Base-by-base conservation (phyloP, 2,888 invertebrate species). In the Philereme transversata region DNA sequence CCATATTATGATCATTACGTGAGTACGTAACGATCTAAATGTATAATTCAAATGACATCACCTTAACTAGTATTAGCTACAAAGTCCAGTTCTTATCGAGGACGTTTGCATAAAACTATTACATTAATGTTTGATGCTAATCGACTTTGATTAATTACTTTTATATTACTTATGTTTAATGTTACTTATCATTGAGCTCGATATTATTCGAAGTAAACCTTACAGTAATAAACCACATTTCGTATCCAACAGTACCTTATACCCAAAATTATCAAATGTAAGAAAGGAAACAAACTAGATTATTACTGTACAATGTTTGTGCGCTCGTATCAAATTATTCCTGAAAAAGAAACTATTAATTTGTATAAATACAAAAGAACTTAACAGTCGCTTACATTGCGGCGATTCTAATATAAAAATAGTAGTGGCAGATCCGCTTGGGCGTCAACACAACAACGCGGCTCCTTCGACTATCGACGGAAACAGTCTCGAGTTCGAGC, bases 21-120 rank as follows among this genome's bases (percentile, higher is more conserved):
- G 86, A 90, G 87, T 88, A 90, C 90, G 88, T 83, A 84, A 87
- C 86, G 88, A 90, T 87, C 85, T 88, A 88, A 84, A 87, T 85
- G 83, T 88, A 86, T 86, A 84, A 84, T 84, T 82, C 81, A 83
- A 82, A 80, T 81, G 81, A 82, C 83, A 75, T 75, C 79, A 81
- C 76, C 78, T 78, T 78, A 78, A 75, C 79, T 82, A 77, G 76
- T 83, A 71, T 81, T 78, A 78, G 77, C 84, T 85, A 88, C 82
- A 80, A 81, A 85, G 88, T 86, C 90, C 90, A 76, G 84, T 79
- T 85, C 83, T 83, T 83, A 81, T 82, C 65, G 86, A 86, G 90
- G 89, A 90, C 90, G 86, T 87, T 86, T 82, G 84, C 82, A 80
- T 78, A 77, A 84, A 86, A 86, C 80, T 85, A 84, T 82, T 78